Evolutionary conservation across 1,140 invertebrate species (phyloP).

Genomic region (Limonius californicus): DNA sequence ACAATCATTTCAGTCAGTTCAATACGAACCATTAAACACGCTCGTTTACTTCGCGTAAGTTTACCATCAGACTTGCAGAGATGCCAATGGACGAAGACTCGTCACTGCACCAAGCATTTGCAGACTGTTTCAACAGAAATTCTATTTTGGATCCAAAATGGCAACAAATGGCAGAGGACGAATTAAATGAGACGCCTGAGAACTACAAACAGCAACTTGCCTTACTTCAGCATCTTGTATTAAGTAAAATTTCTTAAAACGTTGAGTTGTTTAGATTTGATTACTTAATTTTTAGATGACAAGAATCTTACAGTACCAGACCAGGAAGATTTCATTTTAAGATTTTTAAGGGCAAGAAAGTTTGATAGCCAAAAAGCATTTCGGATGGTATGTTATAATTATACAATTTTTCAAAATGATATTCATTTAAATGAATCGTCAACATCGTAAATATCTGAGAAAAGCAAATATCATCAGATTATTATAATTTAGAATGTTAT

Average conservation of each 20-base stretch:
- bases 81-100: constrained; percentile 15
- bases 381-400: no score
- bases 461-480: background rate
- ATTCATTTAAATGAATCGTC: no score
- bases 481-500: background rate
- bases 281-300: constrained; percentile 42
- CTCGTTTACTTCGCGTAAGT: no score
- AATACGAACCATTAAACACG: no score
- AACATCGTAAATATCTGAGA: no score
- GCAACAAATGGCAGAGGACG: constrained; percentile 39
- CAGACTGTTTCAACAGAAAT: background rate
- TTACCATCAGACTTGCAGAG: background rate
- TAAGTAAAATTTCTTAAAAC: constrained; percentile 36
- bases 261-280: background rate
- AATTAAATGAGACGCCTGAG: constrained; percentile 44
- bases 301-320: constrained; percentile 45
- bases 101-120: background rate
- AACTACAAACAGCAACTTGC: constrained; percentile 36
- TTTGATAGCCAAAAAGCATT: constrained; percentile 53
- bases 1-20: no score
- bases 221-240: constrained; percentile 34
- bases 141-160: constrained; percentile 29
- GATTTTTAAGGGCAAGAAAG: constrained; percentile 56
- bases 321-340: constrained; percentile 54
- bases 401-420: no score